Conservation (phyloP, 2,113 vertebrate genomes). For the Platycercus adscitus region DNA sequence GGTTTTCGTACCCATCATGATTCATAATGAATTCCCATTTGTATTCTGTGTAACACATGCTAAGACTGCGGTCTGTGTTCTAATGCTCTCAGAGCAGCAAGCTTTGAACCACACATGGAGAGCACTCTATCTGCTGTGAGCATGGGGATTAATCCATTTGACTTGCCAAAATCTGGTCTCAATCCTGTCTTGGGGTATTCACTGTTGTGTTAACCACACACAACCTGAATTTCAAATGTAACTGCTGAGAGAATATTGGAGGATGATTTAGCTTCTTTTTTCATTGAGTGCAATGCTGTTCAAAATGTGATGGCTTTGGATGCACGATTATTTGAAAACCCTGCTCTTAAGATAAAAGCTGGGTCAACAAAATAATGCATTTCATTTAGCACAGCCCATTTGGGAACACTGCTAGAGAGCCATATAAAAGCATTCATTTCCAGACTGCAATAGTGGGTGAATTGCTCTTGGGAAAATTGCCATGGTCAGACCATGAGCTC, state of each 20-base stretch:
- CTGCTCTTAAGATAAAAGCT: not conserved
- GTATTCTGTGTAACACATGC: not conserved
- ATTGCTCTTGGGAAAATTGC: not conserved
- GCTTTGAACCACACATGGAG: not conserved
- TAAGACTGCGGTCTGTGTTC: not conserved
- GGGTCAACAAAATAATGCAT: not conserved
- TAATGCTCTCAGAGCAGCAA: not conserved
- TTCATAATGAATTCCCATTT: not conserved
- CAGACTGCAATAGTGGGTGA: not conserved
- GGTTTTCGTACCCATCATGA: not conserved
- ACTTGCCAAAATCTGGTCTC: not conserved
- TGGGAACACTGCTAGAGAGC: not conserved
- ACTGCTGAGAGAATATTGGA: not conserved
- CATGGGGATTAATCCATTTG: not conserved
- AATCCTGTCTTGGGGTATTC: not conserved
- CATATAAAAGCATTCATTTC: rapidly evolving
- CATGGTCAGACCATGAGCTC: rapidly evolving
- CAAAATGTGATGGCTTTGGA: not conserved
- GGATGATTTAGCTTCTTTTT: not conserved
- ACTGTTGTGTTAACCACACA: not conserved
- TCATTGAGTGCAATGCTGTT: not conserved
- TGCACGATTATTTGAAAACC: not conserved
- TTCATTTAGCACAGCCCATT: not conserved
- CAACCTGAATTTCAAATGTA: not conserved
- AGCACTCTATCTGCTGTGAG: not conserved